Percentiles rank a stretch among this genome's conserved stretches.
Conservation (phyloP, 2,888 invertebrate species). For the Pediacus dermestoides region DNA sequence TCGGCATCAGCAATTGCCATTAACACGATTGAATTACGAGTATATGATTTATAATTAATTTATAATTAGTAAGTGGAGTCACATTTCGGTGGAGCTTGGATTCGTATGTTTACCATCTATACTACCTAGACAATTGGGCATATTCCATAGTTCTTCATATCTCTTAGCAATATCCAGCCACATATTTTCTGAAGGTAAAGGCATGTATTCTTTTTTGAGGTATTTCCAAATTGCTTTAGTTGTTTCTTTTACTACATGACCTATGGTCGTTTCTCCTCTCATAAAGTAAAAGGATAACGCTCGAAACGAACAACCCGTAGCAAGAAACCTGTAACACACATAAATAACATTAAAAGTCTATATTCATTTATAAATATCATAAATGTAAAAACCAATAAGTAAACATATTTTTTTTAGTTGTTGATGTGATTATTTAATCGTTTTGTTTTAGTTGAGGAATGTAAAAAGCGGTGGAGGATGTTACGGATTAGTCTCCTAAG, state of each 20-base stretch:
- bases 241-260: conserved; percentile 10
- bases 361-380: no score
- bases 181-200: conserved; percentile 15
- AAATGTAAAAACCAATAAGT: no score
- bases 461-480: conserved; percentile 17
- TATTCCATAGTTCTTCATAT: conserved; percentile 24
- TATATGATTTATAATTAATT: conserved; percentile 16
- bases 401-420: no score
- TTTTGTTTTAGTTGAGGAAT: conserved; percentile 15
- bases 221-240: conserved; percentile 11
- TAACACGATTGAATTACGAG: conserved; percentile 14
- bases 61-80: conserved; percentile 13
- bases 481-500: conserved; percentile 12
- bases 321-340: no score
- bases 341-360: no score
- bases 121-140: conserved; percentile 22
- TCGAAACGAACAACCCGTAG: conserved; percentile 9
- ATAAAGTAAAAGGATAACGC: conserved; percentile 10
- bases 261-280: conserved; percentile 12
- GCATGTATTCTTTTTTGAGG: conserved; percentile 11
- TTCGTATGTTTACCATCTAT: conserved; percentile 26
- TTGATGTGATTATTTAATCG: no score
- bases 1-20: conserved; percentile 13
- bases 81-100: conserved; percentile 10
- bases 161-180: conserved; percentile 18